A percentile compares a stretch with the other conserved stretches of the same genome.
These are phyloP conservation scores for Daboia siamensis DNA, from an alignment of 2,113 vertebrate species.

Conservation along the genomic window DNA sequence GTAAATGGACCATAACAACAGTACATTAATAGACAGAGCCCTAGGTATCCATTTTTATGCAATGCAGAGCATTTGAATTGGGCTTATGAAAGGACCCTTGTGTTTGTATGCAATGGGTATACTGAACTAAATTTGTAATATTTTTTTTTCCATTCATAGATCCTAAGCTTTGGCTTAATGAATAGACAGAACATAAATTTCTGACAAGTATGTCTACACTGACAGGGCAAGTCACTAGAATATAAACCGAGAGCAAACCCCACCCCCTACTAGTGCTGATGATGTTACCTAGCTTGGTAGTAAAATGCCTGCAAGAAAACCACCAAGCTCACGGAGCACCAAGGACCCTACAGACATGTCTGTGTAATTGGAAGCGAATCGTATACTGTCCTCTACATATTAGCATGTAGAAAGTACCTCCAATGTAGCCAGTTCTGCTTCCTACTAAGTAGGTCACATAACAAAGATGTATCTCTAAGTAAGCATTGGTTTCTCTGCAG, in stretches of 20 bases:
- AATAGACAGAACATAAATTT: not conserved
- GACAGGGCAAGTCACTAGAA: not conserved
- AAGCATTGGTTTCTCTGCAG: not conserved
- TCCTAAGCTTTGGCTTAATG: not conserved
- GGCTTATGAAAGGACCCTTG: not conserved
- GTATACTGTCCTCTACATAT: not conserved
- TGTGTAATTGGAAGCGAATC: not conserved
- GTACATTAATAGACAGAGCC: conserved; percentile 28
- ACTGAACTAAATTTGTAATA: not conserved
- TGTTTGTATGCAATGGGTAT: not conserved
- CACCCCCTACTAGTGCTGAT: not conserved
- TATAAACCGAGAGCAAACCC: not conserved
- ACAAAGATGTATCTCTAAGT: not conserved
- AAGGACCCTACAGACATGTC: not conserved
- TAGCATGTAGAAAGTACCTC: not conserved
- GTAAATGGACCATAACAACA: conserved; percentile 41
- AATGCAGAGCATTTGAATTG: not conserved
- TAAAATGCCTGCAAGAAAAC: not conserved
- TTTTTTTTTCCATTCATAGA: not conserved
- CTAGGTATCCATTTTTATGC: conserved; percentile 28
- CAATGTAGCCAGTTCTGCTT: not conserved
- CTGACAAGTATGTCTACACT: not conserved
- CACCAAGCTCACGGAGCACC: not conserved
- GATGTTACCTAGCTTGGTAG: not conserved
- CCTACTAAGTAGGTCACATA: not conserved